Percentiles rank a stretch among this genome's conserved stretches.
These are phyloP conservation scores for Sinosuthora webbiana DNA, from an alignment of 2,113 vertebrate genomes.

Conservation along the genomic window DNA sequence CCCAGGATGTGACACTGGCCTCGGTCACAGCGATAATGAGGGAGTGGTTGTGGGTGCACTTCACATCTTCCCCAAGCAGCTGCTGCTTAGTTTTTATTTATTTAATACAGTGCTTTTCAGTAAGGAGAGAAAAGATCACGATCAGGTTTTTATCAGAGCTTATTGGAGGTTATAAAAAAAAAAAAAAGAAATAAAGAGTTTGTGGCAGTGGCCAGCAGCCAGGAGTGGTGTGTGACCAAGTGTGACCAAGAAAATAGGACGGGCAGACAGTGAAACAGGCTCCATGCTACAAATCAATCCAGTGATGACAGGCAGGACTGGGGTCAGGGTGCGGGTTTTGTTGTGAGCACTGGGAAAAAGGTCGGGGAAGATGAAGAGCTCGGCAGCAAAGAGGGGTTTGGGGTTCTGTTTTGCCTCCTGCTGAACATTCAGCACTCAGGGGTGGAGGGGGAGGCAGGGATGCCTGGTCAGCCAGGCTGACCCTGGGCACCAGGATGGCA, in stretches of 20 bases:
- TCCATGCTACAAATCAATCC: background rate
- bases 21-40: background rate
- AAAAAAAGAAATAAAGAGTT: background rate
- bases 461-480: no score
- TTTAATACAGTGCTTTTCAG: background rate
- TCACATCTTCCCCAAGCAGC: background rate
- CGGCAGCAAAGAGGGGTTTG: fast-evolving
- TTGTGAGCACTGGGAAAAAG: background rate
- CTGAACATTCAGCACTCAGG: no score
- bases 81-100: background rate
- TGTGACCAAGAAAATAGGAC: constrained; percentile 38
- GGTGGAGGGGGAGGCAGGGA: no score
- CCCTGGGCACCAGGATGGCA: no score
- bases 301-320: background rate
- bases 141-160: background rate
- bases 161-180: background rate
- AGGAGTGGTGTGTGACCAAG: constrained; percentile 9
- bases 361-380: background rate
- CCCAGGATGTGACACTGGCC: background rate
- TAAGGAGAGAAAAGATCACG: background rate
- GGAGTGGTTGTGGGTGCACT: background rate
- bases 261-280: background rate
- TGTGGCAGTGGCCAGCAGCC: background rate
- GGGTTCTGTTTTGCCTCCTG: background rate
- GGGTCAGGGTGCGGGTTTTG: background rate